Evolutionary conservation across 2,888 invertebrate species (phyloP).

Genomic region (Aporophyla nigra): DNA sequence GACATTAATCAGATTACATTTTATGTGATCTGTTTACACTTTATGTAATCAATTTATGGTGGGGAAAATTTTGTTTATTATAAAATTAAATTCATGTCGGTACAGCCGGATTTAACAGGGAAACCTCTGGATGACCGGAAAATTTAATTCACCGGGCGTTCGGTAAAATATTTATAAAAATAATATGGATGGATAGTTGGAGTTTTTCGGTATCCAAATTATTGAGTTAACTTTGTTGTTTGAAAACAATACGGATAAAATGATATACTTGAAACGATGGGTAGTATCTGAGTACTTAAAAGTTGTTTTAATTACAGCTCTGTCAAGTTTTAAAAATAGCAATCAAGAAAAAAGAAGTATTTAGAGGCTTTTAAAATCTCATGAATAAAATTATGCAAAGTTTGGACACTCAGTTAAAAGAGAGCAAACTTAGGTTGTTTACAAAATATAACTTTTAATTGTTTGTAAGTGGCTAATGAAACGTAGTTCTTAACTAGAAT

Average conservation of each 20-base stretch:
- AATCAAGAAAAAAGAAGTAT: neutral
- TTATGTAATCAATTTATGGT: neutral
- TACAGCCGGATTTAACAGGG: neutral
- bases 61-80: neutral
- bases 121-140: neutral
- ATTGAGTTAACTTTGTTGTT: neutral
- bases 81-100: neutral
- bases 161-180: slow-evolving; percentile 20
- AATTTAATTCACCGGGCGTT: slow-evolving; percentile 9
- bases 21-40: neutral
- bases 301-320: neutral
- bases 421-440: slow-evolving; percentile 29
- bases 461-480: slow-evolving; percentile 31
- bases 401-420: slow-evolving; percentile 35
- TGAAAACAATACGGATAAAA: neutral
- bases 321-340: neutral
- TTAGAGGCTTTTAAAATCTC: slow-evolving; percentile 19
- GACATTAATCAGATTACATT: neutral
- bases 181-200: neutral
- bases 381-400: slow-evolving; percentile 44
- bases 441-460: slow-evolving; percentile 41
- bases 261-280: neutral
- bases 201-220: neutral
- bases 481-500: neutral
- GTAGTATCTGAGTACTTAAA: neutral